These are phyloP conservation scores for Chionodraco myersi DNA, from an alignment of 2,113 vertebrate genomes.

Conservation along the genomic window DNA sequence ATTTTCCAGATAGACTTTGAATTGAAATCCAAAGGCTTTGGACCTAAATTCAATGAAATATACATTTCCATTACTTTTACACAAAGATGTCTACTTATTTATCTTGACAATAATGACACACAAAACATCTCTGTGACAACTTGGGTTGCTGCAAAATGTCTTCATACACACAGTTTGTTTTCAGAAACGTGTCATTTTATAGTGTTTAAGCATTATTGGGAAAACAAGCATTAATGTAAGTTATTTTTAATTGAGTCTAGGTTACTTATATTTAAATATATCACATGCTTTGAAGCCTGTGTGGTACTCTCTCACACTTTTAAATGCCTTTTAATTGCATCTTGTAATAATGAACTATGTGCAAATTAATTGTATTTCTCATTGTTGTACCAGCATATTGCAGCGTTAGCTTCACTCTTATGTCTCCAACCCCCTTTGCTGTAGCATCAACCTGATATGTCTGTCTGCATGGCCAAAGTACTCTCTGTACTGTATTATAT, in stretches of 20 bases:
- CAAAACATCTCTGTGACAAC: neutral
- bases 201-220: too few relatives aligned
- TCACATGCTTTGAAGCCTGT: too few relatives aligned
- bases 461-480: constrained; percentile 42
- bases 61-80: constrained; percentile 6
- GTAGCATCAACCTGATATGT: constrained; percentile 49
- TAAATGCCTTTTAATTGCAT: neutral
- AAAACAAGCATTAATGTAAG: neutral
- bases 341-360: neutral
- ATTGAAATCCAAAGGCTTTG: constrained; percentile 46
- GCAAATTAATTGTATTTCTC: neutral
- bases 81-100: constrained; percentile 13
- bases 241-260: neutral
- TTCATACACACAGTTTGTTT: neutral
- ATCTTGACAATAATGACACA: neutral
- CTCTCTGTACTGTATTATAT: constrained; percentile 47
- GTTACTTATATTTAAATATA: neutral
- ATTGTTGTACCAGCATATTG: neutral
- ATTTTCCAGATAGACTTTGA: constrained; percentile 49
- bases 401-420: neutral
- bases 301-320: neutral
- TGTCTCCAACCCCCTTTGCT: neutral
- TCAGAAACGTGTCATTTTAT: neutral
- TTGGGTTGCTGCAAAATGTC: neutral
- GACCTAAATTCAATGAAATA: constrained; percentile 7